Base-by-base conservation (phyloP, 2,888 invertebrate genomes). In the Epiblema foenella region DNA sequence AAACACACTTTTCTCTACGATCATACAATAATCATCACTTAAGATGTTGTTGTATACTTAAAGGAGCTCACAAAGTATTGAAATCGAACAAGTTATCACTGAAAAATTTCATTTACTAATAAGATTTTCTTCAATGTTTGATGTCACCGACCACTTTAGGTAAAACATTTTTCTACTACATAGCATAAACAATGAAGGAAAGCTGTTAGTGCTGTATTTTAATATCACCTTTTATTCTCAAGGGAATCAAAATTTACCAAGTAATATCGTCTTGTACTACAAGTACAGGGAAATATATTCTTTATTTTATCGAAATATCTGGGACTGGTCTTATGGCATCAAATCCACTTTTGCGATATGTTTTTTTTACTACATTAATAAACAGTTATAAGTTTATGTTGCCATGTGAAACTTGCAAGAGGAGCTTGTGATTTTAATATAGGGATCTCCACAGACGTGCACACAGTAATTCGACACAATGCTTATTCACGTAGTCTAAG, bases 401-500 rank as follows among this genome's bases (percentile, higher is more conserved):
- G n/a, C n/a, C 12, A 7, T 46, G 7, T n/a, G 46, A 46, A 46
- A 46, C 46, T 46, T n/a, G 42, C 7, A n/a, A 46, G 42, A 15
- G 12, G n/a, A 4, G 1, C n/a, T n/a, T 7, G 42, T n/a, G 15
- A n/a, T 46, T 15, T n/a, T 46, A 8, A 46, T 5, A n/a, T 7
- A 46, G 42, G 15, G 42, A 46, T n/a, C 1, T n/a, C 4, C 7
- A 33, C 33, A 8, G n/a, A 46, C 5, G 46, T 46, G n/a, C 5
- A n/a, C 46, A n/a, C 46, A n/a, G 7, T 46, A 46, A 29, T 15
- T 54, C 54, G 20, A 24, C 64, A 64, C 52, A 54, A 64, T 39
- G 11, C n/a, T 8, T 24, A 9, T 4, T 46, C 60, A 29, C 9
- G 17, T 15, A n/a, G 18, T 15, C 39, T 17, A 15, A 64, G 20